phyloP scores from a whole-genome alignment of 2,113 vertebrate species.

The Semicossyphus pulcher region DNA sequence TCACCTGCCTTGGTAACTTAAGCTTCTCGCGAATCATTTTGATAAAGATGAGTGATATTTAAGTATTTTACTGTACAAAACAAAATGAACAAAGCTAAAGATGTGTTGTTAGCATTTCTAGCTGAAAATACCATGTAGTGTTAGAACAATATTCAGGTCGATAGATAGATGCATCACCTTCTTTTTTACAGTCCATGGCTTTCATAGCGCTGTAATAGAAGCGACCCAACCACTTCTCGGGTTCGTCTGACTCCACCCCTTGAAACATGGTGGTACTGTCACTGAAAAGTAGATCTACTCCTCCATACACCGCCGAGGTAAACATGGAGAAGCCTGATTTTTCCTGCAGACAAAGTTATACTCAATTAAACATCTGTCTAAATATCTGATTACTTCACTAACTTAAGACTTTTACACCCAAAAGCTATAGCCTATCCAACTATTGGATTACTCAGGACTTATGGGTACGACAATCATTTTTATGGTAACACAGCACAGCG shows the following conservation, averaged over 20 bases:
- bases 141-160: not conserved
- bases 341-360: constrained; percentile 47
- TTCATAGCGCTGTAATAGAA: constrained; percentile 84
- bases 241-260: constrained; percentile 79
- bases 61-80: too few species aligned
- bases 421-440: too few species aligned
- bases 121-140: not conserved
- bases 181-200: constrained; percentile 87
- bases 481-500: too few species aligned
- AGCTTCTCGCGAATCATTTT: too few species aligned
- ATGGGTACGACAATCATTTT: too few species aligned
- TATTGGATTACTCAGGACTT: too few species aligned
- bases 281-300: constrained; percentile 89
- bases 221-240: constrained; percentile 88
- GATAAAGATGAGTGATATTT: too few species aligned
- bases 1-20: too few species aligned
- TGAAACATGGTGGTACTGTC: constrained; percentile 83
- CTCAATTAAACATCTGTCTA: not conserved
- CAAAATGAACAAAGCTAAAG: too few species aligned
- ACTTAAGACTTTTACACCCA: not conserved
- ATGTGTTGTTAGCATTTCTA: too few species aligned
- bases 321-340: constrained; percentile 89
- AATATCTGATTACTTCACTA: not conserved
- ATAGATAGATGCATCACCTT: constrained; percentile 76
- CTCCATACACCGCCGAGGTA: constrained; percentile 80